Base-by-base conservation (phyloP, 35 echinoderm and acorn worm species). In the Nesometra sesokonis region DNA sequence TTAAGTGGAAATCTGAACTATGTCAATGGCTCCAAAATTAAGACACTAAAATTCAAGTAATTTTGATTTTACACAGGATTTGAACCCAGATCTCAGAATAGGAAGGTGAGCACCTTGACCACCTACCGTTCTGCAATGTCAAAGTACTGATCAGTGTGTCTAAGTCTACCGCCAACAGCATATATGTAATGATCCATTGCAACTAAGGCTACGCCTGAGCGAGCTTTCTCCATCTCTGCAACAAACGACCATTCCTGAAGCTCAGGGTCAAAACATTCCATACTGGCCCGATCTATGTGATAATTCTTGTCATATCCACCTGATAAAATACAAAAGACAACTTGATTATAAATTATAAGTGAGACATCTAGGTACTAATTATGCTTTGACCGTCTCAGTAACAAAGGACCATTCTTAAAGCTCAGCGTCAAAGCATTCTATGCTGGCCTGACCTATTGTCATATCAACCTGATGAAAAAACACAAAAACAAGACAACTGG, bases 131-230 rank as follows among this genome's bases (percentile, higher is more conserved):
- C 96, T 33, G 96, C 96, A 32, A 99, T 93, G 76, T 92, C 91
- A 36, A 99, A 99, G 86, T 91, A 99, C 85, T 99, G 96, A 43
- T 99, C 96, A 2, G 96, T 99, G 77, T 99, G 96, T 80, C 96
- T 76, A 40, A 99, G 80, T 57, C 96, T 90, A 29, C 96, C 96
- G 17, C 96, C 96, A 34, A 99, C 86, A 29, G 96, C 96, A 91
- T 99, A 99, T 57, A 99, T 99, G 87, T 94, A 99, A 57, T 99
- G 96, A 35, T 99, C 96, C 96, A 99, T 99, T 9, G 96, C 93
- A 43, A 99, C 92, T 21, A 99, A 33, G 8, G 92, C 92, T 39
- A 99, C 52, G 17, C 96, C 96, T 5, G 96, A 99, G 32, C 95
- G 83, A 3, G 96, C 96, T 79, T 99, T 99, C 87, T 99, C 96